phyloP scores from a whole-genome alignment of 2,797 vertebrate genomes.

The Gorsachius magnificus region DNA sequence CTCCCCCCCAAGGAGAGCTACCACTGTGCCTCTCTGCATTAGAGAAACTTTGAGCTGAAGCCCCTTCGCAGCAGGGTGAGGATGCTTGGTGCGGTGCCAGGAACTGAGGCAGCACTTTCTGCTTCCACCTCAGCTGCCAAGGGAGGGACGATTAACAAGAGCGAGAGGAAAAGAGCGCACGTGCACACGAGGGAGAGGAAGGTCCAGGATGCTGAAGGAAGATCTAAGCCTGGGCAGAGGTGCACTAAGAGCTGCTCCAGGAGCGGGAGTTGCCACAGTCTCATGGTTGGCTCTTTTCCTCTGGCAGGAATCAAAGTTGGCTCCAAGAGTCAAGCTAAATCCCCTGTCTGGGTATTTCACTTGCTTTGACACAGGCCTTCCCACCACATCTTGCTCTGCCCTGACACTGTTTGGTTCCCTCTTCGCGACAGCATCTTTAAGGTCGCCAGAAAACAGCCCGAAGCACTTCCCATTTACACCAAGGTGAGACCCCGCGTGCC shows the following conservation, averaged over 20 bases:
- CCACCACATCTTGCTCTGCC: background rate
- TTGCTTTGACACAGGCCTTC: background rate
- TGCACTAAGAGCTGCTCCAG: background rate
- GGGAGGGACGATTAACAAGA: background rate
- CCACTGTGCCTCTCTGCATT: background rate
- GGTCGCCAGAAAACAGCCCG: background rate
- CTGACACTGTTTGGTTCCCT: background rate
- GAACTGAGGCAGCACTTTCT: background rate
- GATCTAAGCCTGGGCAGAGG: background rate
- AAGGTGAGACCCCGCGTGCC: background rate
- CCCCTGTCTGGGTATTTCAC: background rate
- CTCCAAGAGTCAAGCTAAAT: background rate
- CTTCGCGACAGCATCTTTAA: background rate
- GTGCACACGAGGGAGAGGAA: background rate
- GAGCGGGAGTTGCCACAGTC: background rate
- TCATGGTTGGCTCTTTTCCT: background rate
- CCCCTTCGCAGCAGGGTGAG: background rate
- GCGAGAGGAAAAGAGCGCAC: background rate
- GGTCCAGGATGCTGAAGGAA: background rate
- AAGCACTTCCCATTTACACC: background rate
- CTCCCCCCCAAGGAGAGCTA: background rate
- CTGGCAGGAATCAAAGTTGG: background rate
- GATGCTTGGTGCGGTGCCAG: background rate
- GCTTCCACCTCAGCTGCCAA: background rate
- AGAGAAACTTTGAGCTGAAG: background rate